Percentiles rank a stretch among this genome's conserved stretches.
Evolutionary conservation across 2,888 invertebrate species (phyloP).

Genomic region (Apodemia mormo): DNA sequence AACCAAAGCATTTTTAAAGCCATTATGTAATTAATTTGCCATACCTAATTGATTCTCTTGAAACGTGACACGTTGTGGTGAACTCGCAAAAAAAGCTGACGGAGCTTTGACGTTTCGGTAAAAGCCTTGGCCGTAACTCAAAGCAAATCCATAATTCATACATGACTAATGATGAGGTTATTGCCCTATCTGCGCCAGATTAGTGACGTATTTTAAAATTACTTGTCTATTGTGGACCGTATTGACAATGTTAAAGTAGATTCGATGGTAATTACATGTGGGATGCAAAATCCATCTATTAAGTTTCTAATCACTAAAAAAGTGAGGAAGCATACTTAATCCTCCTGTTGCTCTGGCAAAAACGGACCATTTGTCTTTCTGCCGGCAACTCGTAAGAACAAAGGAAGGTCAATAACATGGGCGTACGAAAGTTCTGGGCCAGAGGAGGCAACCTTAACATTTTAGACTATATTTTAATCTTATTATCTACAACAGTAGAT

Average conservation of each 20-base stretch:
- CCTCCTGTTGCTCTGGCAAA: too few species aligned
- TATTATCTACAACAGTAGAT: too few species aligned
- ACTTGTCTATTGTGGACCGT: slow-evolving; percentile 25
- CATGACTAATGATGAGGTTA: slow-evolving; percentile 37
- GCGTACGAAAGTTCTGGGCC: too few species aligned
- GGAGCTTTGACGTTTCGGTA: slow-evolving; percentile 17
- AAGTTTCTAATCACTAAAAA: background rate
- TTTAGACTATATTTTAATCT: too few species aligned
- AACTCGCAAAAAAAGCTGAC: slow-evolving; percentile 15
- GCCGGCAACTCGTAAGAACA: too few species aligned
- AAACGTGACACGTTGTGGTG: slow-evolving; percentile 32
- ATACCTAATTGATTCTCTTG: slow-evolving; percentile 34
- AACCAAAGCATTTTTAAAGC: slow-evolving; percentile 4
- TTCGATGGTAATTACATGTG: background rate
- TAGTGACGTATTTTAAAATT: slow-evolving; percentile 26
- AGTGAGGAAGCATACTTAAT: too few species aligned
- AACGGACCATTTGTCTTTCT: too few species aligned
- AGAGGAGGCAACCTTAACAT: too few species aligned
- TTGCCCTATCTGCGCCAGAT: slow-evolving; percentile 24
- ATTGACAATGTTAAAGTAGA: background rate
- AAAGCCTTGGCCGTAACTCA: slow-evolving; percentile 19
- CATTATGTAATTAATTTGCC: slow-evolving; percentile 34
- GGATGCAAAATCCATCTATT: slow-evolving; percentile 1
- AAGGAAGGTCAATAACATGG: too few species aligned
- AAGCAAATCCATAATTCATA: slow-evolving; percentile 34